phyloP scores from a whole-genome alignment of 2,888 invertebrate species.

The Stenichneumon culpator region DNA sequence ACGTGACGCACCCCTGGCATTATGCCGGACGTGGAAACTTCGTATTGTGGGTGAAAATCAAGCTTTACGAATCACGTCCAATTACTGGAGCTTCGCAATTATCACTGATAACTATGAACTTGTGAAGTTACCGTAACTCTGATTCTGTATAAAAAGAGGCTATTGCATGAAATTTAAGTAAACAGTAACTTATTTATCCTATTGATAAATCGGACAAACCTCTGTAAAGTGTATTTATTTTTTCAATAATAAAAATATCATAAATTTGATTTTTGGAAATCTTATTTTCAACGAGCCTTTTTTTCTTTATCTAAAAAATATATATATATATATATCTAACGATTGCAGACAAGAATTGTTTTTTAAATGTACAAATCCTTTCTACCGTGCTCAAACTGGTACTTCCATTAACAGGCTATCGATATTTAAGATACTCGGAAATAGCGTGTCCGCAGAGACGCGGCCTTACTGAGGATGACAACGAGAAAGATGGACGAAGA shows the following conservation, averaged over 20 bases:
- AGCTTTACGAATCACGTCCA: neutral
- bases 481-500: neutral
- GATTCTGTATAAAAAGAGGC: no score
- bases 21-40: neutral
- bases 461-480: neutral
- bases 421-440: neutral
- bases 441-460: no score
- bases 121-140: no score
- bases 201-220: neutral
- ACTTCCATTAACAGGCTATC: neutral
- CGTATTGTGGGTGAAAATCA: neutral
- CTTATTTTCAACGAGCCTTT: neutral
- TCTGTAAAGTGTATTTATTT: neutral
- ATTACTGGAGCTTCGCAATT: neutral
- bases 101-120: neutral
- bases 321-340: no score
- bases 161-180: neutral
- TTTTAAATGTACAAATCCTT: neutral
- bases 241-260: neutral
- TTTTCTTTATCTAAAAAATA: neutral
- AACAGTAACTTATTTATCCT: neutral
- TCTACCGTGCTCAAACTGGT: neutral
- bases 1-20: neutral
- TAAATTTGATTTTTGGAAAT: neutral
- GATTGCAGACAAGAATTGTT: neutral